A percentile compares a stretch with the other conserved stretches of the same genome.
Evolutionary conservation across 2,113 vertebrate genomes (phyloP).

Genomic region (Bubo bubo): DNA sequence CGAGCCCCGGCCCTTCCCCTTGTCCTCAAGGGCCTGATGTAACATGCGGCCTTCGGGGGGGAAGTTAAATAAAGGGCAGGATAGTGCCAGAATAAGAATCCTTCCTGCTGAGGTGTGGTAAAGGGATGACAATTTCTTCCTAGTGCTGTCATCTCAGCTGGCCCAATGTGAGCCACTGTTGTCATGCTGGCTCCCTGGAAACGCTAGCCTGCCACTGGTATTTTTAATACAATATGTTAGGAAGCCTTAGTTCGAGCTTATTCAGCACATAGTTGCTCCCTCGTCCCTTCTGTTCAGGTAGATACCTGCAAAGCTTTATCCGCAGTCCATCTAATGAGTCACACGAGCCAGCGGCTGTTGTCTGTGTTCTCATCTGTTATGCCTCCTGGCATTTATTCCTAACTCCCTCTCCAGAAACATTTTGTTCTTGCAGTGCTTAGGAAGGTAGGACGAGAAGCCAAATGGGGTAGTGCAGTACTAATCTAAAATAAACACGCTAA

Average conservation of each 20-base stretch:
- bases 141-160: too few species aligned
- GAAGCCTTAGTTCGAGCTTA: not conserved
- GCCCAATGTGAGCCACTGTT: rapidly evolving
- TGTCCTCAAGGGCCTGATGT: not conserved
- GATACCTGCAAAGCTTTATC: not conserved
- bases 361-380: not conserved
- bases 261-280: rapidly evolving
- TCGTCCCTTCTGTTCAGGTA: not conserved
- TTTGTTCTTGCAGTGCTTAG: not conserved
- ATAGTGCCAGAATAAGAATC: rapidly evolving
- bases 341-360: not conserved
- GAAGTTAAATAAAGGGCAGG: not conserved
- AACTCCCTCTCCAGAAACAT: not conserved
- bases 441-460: not conserved
- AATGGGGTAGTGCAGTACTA: not conserved
- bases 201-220: rapidly evolving
- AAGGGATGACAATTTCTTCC: not conserved
- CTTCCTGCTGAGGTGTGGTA: not conserved
- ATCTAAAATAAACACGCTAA: not conserved
- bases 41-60: not conserved
- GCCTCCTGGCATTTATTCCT: not conserved
- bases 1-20: not conserved
- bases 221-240: rapidly evolving
- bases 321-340: not conserved
- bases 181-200: not conserved